Conservation (phyloP, 2,888 invertebrate species). For the Serripes groenlandicus region DNA sequence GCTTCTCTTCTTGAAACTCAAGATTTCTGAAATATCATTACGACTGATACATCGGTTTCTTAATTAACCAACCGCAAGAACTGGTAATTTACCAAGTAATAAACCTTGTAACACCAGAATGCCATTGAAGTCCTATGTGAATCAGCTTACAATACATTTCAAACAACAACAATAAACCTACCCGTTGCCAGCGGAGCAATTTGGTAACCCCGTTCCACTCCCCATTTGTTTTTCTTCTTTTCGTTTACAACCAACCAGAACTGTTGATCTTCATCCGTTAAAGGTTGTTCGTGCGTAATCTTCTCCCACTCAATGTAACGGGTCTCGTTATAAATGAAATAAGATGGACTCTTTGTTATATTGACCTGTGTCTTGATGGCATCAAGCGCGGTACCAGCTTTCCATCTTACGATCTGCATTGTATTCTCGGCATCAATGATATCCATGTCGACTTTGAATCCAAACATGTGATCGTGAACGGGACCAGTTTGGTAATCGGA, state of each 20-base stretch:
- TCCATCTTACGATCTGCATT: slow-evolving; percentile 73
- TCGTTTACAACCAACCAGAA: slow-evolving; percentile 68
- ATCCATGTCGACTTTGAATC: slow-evolving; percentile 76
- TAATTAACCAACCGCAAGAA: too few species aligned
- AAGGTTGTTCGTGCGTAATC: slow-evolving; percentile 47
- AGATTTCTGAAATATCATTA: too few species aligned
- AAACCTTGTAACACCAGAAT: too few species aligned
- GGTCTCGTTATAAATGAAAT: slow-evolving; percentile 67
- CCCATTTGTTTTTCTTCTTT: slow-evolving; percentile 71
- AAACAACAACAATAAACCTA: too few species aligned
- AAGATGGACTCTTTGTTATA: slow-evolving; percentile 45
- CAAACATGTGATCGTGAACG: slow-evolving; percentile 76
- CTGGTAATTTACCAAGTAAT: too few species aligned
- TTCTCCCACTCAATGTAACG: slow-evolving; percentile 66
- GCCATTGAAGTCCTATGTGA: too few species aligned
- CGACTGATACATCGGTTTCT: too few species aligned
- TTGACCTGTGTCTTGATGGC: slow-evolving; percentile 62
- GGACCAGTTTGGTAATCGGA: slow-evolving; percentile 66
- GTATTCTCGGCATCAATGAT: slow-evolving; percentile 69
- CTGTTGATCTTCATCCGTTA: slow-evolving; percentile 54
- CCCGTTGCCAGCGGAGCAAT: slow-evolving; percentile 68
- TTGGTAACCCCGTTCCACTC: slow-evolving; percentile 70
- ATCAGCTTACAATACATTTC: too few species aligned
- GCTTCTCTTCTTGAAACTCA: too few species aligned
- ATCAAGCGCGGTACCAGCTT: slow-evolving; percentile 64